Percentiles rank a stretch among this genome's conserved stretches.
Evolutionary conservation across 2,888 invertebrate species (phyloP).

Genomic region (Drosophila fungiperda): DNA sequence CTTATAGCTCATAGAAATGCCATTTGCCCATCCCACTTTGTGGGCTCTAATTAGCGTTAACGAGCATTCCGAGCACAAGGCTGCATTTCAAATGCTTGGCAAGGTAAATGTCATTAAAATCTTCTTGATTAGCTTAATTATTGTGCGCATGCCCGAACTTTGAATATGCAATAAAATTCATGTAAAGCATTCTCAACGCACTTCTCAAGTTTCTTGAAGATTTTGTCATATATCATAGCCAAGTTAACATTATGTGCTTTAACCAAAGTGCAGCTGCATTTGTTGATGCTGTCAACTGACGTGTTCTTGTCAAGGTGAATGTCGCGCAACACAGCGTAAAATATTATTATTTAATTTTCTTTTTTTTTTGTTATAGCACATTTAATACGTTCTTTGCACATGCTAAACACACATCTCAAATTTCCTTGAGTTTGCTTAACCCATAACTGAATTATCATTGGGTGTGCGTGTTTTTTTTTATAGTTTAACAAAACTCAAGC

Average conservation of each 20-base stretch:
- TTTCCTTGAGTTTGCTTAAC: conserved; percentile 14
- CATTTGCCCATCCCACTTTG: conserved; percentile 29
- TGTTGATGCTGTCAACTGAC: conserved; percentile 4
- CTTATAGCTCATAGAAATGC: conserved; percentile 11
- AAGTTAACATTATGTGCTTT: not conserved
- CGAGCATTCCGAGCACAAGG: conserved; percentile 23
- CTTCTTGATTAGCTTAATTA: not conserved
- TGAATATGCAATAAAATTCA: not conserved
- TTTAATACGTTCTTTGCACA: not conserved
- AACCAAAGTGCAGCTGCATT: conserved; percentile 26
- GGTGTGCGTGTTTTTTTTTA: not conserved
- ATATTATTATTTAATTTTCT: conserved; percentile 5
- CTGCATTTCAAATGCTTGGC: conserved; percentile 22
- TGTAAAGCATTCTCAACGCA: not conserved
- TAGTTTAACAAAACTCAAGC: conserved; percentile 34
- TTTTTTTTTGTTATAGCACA: not conserved
- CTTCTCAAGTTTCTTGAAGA: not conserved
- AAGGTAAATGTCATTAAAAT: conserved; percentile 30
- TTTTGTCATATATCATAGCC: not conserved
- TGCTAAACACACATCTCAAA: conserved; percentile 9
- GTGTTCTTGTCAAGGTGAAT: conserved; percentile 6
- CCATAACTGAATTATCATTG: conserved; percentile 13
- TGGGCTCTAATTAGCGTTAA: conserved; percentile 47
- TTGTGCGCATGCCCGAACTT: not conserved
- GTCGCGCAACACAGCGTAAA: conserved; percentile 1